phyloP scores from a whole-genome alignment of 2,888 invertebrate species.

The Scaptomyza parva region DNA sequence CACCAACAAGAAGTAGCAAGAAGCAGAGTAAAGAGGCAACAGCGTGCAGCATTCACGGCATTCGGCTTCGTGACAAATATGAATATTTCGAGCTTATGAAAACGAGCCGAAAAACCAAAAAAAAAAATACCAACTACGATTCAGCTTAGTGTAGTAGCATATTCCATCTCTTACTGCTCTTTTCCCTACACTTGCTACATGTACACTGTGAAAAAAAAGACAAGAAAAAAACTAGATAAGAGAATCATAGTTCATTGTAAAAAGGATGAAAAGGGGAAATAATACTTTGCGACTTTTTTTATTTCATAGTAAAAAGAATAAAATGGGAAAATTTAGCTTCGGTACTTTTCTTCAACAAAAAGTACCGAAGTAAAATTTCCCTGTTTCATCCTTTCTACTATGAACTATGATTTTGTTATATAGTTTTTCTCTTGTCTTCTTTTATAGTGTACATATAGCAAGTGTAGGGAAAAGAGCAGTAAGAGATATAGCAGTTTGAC shows the following conservation, averaged over 20 bases:
- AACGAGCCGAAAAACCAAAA: slow-evolving; percentile 42
- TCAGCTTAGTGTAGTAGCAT: slow-evolving; percentile 23
- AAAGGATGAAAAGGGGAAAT: neutral
- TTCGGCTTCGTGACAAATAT: slow-evolving; percentile 75
- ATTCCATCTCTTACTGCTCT: slow-evolving; percentile 2
- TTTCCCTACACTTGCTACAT: neutral
- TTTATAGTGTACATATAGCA: neutral
- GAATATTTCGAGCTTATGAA: slow-evolving; percentile 74
- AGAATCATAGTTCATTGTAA: neutral
- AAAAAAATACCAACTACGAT: too few relatives aligned
- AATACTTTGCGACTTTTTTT: too few relatives aligned
- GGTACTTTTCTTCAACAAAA: neutral
- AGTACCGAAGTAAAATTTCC: neutral
- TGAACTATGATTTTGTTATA: neutral
- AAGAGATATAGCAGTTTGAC: too few relatives aligned
- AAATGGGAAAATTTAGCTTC: neutral
- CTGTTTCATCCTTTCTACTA: neutral
- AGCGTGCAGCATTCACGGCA: slow-evolving; percentile 25
- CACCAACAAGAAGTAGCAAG: neutral
- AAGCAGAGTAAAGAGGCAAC: too few relatives aligned
- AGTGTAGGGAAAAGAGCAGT: neutral
- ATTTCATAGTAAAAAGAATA: neutral
- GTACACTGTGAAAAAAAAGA: neutral
- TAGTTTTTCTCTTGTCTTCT: too few relatives aligned
- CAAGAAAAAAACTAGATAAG: too few relatives aligned